Base-by-base conservation (phyloP, 2,888 invertebrate species). In the Nemoura dubitans region DNA sequence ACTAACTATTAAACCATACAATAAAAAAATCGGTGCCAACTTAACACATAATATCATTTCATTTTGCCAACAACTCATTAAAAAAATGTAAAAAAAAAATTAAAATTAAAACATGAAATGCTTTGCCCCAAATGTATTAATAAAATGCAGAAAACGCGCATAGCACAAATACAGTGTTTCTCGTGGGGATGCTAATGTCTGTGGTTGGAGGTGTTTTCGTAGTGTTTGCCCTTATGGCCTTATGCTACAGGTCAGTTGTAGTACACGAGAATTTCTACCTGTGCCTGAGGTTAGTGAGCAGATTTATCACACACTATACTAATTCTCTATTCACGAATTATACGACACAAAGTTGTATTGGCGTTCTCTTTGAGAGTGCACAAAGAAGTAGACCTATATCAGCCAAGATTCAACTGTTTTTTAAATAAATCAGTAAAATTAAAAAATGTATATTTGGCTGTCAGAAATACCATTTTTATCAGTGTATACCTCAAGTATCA, bases 201-300 rank as follows among this genome's bases (percentile, higher is more conserved):
- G 97, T 98, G 95, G 98, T 98, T 95, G 98, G 98, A 96, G 97
- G 98, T 95, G 98, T 98, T 95, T 98, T 98, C 96, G 96, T 98
- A 95, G 95, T 97, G 95, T 98, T 98, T 96, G 97, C 98, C 94
- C 96, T 97, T 95, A 96, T 98, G 96, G 98, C 98, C 95, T 96
- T 98, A 95, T 98, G 98, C 97, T 98, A 98, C 97, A 97, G 98
- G 97, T 97, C 97, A 97, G 97, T 97, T 95, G 97, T 97, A 96
- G 97, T 97, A 96, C 97, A 97, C 97, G 97, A 97, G 97, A 97
- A 97, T 96, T 96, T 97, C 97, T 97, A 96, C 96, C 96, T 97
- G 95, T 97, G 97, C 96, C 96, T 97, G 96, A 97, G 97, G 97
- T 97, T 97, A 97, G 97, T 97, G 96, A 95, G 96, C 96, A 96